Evolutionary conservation across 2,888 invertebrate species (phyloP).

Genomic region (Eilema caniola): DNA sequence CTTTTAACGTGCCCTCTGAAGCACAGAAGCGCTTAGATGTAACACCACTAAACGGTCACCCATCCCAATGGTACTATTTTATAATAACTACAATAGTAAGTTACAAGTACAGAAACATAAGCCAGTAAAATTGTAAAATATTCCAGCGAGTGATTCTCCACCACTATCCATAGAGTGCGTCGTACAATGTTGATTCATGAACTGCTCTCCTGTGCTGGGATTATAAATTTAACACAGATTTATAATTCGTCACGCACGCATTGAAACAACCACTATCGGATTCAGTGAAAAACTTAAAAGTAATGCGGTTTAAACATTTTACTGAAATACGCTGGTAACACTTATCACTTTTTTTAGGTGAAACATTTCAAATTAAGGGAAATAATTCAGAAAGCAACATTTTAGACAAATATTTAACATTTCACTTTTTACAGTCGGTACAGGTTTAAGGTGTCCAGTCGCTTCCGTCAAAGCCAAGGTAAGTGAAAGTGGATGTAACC

Average conservation of each 20-base stretch:
- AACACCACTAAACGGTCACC: too few relatives aligned
- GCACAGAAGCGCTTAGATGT: too few relatives aligned
- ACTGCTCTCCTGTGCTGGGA: constrained; percentile 57
- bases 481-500: too few relatives aligned
- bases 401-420: too few relatives aligned
- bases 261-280: constrained; percentile 61
- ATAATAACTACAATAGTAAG: too few relatives aligned
- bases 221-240: constrained; percentile 65
- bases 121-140: constrained; percentile 29
- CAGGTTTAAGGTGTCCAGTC: constrained; percentile 2
- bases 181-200: constrained; percentile 62
- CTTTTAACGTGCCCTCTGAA: too few relatives aligned
- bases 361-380: too few relatives aligned
- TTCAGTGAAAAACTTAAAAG: constrained; percentile 34
- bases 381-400: too few relatives aligned
- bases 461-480: too few relatives aligned
- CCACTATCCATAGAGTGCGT: constrained; percentile 42
- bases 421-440: too few relatives aligned
- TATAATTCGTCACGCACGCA: constrained; percentile 74
- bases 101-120: constrained; percentile 12
- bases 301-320: background rate
- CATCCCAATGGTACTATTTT: too few relatives aligned
- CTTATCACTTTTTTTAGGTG: too few relatives aligned
- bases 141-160: constrained; percentile 33
- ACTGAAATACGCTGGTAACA: constrained; percentile 14